phyloP scores from a whole-genome alignment of 2,797 vertebrate species.

The Distichodus sexfasciatus region DNA sequence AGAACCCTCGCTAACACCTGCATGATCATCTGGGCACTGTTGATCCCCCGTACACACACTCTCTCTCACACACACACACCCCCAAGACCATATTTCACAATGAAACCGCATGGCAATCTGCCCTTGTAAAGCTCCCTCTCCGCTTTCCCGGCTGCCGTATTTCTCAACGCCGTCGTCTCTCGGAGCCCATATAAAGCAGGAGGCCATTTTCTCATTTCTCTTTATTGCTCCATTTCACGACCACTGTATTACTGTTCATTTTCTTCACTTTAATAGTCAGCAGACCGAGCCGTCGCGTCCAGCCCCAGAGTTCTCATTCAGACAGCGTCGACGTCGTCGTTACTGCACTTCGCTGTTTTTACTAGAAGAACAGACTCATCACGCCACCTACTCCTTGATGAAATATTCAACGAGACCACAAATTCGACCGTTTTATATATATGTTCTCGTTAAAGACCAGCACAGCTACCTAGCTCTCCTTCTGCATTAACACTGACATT shows the following conservation, averaged over 20 bases:
- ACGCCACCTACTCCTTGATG: too few species aligned
- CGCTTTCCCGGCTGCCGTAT: slow-evolving; percentile 52
- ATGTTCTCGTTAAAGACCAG: slow-evolving; percentile 23
- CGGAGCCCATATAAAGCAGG: slow-evolving; percentile 50
- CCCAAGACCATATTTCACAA: slow-evolving; percentile 45
- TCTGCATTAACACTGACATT: neutral
- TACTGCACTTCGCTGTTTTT: slow-evolving; percentile 26
- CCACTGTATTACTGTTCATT: slow-evolving; percentile 16
- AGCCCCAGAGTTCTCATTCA: slow-evolving; percentile 40
- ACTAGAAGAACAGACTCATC: neutral
- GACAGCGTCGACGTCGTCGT: slow-evolving; percentile 58
- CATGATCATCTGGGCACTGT: neutral
- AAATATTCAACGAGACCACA: slow-evolving; percentile 24
- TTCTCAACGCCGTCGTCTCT: slow-evolving; percentile 56
- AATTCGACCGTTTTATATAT: slow-evolving; percentile 11
- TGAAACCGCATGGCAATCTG: slow-evolving; percentile 55
- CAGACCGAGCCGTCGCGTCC: neutral
- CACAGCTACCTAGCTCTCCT: slow-evolving; percentile 4
- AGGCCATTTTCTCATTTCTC: slow-evolving; percentile 53
- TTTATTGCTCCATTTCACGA: slow-evolving; percentile 34
- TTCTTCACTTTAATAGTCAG: neutral
- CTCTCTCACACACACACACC: slow-evolving; percentile 1
- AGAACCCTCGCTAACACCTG: neutral
- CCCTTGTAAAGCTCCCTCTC: slow-evolving; percentile 55
- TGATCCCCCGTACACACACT: neutral